A percentile compares a stretch with the other conserved stretches of the same genome.
phyloP scores from a whole-genome alignment of 2,888 invertebrate species.

The Argyra leucocephala region DNA sequence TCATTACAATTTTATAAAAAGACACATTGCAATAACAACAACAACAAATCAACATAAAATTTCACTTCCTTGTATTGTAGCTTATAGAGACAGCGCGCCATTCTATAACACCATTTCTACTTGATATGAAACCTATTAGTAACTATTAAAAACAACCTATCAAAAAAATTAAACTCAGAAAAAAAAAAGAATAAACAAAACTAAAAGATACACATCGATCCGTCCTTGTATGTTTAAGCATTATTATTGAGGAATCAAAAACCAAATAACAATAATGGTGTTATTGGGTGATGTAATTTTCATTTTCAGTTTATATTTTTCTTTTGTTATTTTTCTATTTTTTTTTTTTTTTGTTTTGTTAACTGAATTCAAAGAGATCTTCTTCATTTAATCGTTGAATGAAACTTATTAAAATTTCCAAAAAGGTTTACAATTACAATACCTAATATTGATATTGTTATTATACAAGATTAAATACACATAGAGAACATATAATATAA shows the following conservation, averaged over 20 bases:
- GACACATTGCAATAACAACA: neutral
- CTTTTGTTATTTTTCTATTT: neutral
- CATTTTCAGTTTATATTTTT: neutral
- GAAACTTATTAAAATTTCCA: neutral
- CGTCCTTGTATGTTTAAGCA: conserved; percentile 3
- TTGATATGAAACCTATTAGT: neutral
- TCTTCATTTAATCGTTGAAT: neutral
- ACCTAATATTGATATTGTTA: neutral
- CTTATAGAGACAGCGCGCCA: neutral
- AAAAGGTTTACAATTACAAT: neutral
- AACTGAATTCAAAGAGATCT: neutral
- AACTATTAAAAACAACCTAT: neutral
- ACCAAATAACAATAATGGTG: neutral
- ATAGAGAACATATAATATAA: too few relatives aligned
- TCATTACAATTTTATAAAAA: too few relatives aligned
- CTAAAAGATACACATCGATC: neutral
- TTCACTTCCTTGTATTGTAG: neutral
- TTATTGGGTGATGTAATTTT: neutral
- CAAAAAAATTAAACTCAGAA: neutral
- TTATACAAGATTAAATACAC: neutral
- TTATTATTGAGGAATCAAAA: neutral
- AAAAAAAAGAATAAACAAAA: neutral
- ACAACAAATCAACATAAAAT: neutral
- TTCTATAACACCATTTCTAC: neutral
- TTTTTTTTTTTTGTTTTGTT: neutral